Evolutionary conservation across 1,140 invertebrate genomes (phyloP).

Genomic region (Yoshiicerus persimilis): DNA sequence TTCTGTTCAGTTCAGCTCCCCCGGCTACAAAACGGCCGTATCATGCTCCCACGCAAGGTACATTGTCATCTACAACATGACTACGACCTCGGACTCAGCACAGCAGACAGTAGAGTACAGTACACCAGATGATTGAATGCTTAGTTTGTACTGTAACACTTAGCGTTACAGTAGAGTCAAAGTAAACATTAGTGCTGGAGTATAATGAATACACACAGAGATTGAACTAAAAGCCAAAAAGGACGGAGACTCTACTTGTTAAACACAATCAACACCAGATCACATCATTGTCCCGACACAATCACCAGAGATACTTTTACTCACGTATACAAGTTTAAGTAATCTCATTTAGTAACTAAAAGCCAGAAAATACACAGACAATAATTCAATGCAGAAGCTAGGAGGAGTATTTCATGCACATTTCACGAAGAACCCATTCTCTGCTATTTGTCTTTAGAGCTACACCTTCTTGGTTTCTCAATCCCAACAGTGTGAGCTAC

Average conservation of each 20-base stretch:
- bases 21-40: background rate
- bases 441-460: background rate
- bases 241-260: background rate
- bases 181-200: no score
- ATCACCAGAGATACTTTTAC: background rate
- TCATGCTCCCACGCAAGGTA: conserved; percentile 12
- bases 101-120: background rate
- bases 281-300: background rate
- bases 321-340: background rate
- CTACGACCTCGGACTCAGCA: background rate
- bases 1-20: background rate
- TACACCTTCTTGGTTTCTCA: background rate
- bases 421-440: background rate
- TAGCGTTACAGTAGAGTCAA: background rate
- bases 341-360: background rate
- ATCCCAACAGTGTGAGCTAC: background rate
- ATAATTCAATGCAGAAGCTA: background rate
- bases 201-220: no score
- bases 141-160: background rate
- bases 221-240: no score
- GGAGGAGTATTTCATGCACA: background rate
- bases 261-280: background rate
- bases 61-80: background rate
- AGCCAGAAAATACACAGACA: background rate
- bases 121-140: background rate